Conservation (phyloP, 2,888 invertebrate genomes). For the Scaptomyza cyrtandrae region DNA sequence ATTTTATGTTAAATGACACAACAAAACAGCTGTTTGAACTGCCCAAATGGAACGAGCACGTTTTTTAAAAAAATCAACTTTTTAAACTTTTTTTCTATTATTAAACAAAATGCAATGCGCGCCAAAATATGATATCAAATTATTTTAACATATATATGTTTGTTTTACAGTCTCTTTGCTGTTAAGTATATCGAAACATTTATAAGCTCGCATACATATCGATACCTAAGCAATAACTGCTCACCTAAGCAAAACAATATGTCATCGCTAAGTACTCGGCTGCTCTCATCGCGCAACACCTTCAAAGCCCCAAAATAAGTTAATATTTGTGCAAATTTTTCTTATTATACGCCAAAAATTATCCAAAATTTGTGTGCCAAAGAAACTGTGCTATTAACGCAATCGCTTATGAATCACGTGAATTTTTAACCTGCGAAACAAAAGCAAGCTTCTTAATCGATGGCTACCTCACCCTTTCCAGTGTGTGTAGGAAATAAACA, state of each 20-base stretch:
- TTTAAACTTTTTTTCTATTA: background rate
- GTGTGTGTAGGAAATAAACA: constrained; percentile 62
- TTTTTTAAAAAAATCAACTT: background rate
- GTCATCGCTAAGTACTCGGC: constrained; percentile 34
- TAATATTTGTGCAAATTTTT: constrained; percentile 13
- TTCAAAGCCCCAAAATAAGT: constrained; percentile 18
- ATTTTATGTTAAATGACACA: constrained; percentile 84
- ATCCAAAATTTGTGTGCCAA: constrained; percentile 32
- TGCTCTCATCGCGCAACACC: constrained; percentile 22
- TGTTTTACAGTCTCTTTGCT: background rate
- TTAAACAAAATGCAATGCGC: background rate
- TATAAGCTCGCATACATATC: background rate
- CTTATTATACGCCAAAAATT: constrained; percentile 6
- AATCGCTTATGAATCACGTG: background rate
- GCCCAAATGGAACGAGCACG: constrained; percentile 27
- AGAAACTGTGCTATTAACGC: background rate
- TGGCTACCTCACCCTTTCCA: constrained; percentile 58
- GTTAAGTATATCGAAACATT: constrained; percentile 4
- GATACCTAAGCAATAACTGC: constrained; percentile 6
- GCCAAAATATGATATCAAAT: background rate
- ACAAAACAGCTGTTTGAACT: background rate
- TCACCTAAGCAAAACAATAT: background rate
- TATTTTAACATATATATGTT: background rate
- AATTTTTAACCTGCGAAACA: constrained; percentile 7
- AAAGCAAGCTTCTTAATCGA: constrained; percentile 36